These are phyloP conservation scores for Pristionchus mayeri DNA, from an alignment of 2,888 invertebrate species.

Conservation along the genomic window DNA sequence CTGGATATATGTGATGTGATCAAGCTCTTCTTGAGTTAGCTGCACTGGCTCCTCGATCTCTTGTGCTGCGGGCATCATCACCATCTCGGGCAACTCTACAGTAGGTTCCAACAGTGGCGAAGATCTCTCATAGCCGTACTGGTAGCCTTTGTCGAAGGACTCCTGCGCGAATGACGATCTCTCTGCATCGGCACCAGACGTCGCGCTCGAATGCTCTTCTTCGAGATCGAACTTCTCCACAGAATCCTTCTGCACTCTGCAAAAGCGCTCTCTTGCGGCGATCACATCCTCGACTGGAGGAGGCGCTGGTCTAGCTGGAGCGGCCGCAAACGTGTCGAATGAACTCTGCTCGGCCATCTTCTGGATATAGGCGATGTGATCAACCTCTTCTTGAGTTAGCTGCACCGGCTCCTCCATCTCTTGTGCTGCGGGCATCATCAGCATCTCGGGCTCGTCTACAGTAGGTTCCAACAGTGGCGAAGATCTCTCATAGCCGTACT, in stretches of 20 bases:
- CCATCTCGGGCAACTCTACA: not conserved
- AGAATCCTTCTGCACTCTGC: not conserved
- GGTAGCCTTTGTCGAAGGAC: not conserved
- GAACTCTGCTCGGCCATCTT: constrained; percentile 26
- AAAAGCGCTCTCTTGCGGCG: not conserved
- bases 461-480: not conserved
- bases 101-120: not conserved
- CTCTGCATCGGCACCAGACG: constrained; percentile 17
- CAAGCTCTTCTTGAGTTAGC: constrained; percentile 22
- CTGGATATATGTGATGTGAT: constrained; percentile 19
- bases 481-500: constrained; percentile 1
- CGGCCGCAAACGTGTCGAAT: not conserved
- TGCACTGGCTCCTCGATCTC: not conserved
- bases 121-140: not conserved
- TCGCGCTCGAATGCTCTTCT: not conserved
- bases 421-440: not conserved
- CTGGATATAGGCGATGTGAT: constrained; percentile 30
- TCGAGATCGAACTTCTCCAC: not conserved
- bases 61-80: not conserved
- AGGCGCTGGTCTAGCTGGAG: not conserved
- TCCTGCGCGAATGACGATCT: not conserved
- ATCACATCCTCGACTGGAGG: not conserved
- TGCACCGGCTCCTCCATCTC: not conserved
- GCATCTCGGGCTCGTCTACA: not conserved
- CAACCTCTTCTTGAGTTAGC: constrained; percentile 17